These are phyloP conservation scores for Hypolimnas misippus DNA, from an alignment of 2,888 invertebrate species.

Conservation along the genomic window DNA sequence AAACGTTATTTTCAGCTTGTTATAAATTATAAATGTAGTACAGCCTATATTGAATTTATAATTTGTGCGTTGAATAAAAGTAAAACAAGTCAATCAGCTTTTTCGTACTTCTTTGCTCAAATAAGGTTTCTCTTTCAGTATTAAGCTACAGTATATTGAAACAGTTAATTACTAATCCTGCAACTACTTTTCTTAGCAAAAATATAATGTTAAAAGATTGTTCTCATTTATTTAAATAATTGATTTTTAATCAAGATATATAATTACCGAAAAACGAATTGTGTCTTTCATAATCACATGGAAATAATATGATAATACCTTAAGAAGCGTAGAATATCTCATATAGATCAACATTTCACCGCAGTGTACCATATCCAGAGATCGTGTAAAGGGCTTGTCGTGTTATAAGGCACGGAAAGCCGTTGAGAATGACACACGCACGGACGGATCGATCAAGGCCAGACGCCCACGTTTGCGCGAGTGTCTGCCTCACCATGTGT, in stretches of 20 bases:
- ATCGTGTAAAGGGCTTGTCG: conserved; percentile 29
- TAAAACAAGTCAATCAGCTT: too few relatives aligned
- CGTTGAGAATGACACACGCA: conserved; percentile 61
- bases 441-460: conserved; percentile 74
- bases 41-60: too few relatives aligned
- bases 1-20: too few relatives aligned
- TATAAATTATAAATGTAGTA: too few relatives aligned
- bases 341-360: conserved; percentile 25
- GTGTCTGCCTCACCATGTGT: conserved; percentile 37
- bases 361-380: conserved; percentile 29
- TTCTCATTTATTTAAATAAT: too few relatives aligned
- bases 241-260: background rate
- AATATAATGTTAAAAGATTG: too few relatives aligned
- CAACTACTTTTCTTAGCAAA: background rate
- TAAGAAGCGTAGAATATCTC: conserved; percentile 27
- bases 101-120: background rate
- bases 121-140: background rate
- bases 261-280: background rate
- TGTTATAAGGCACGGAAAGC: conserved; percentile 42
- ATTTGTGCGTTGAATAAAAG: background rate
- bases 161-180: background rate
- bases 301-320: too few relatives aligned
- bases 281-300: too few relatives aligned
- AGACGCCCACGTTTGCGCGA: conserved; percentile 52
- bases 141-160: background rate